Base-by-base conservation (phyloP, 2,797 vertebrate species). In the Ptychadena robeensis region DNA sequence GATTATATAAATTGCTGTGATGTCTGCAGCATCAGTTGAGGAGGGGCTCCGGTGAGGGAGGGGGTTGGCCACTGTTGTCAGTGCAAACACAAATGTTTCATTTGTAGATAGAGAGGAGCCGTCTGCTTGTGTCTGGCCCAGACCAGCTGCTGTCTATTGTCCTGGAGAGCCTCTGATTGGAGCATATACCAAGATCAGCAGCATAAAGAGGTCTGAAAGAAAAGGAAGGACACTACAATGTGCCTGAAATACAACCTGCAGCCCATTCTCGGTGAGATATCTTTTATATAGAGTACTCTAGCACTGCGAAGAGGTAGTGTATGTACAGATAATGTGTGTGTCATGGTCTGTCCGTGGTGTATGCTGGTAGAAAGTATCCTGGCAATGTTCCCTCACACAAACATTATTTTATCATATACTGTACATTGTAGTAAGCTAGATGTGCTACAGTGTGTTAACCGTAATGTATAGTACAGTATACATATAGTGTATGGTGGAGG, bases 181-280 rank as follows among this genome's bases (percentile, higher is more conserved):
- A 44, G 10, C 38, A 18, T 2, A 22, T 14, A 68, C 9, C 10
- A 9, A 25, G 22, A 63, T 9, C 14, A 3, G 7, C 53, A 14
- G 22, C 53, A 72, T 81, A 81, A 73, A 81, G 9, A n/a, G 61
- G 30, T 11, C 18, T n/a, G n/a, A n/a, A n/a, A n/a, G n/a, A n/a
- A n/a, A n/a, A n/a, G n/a, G n/a, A n/a, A 69, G 27, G 6, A 25
- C 14, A 27, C 15, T n/a, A 70, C 38, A 14, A 82, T 82, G 80
- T 82, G 80, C 53, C 44, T 63, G 64, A 82, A 76, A 44, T 82
- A 82, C 80, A 76, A 38, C 64, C 80, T 75, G 80, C 80, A 76
- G 34, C 28, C 74, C 15, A 28, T 28, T 2, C 14, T 53, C 27
- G 78, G 78, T 80, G 70, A 31, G 35, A 63, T 22, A 9, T 14